Percentiles rank a stretch among this genome's conserved stretches.
Evolutionary conservation across 2,797 vertebrate genomes (phyloP).

Genomic region (Acrocephalus scirpaceus): DNA sequence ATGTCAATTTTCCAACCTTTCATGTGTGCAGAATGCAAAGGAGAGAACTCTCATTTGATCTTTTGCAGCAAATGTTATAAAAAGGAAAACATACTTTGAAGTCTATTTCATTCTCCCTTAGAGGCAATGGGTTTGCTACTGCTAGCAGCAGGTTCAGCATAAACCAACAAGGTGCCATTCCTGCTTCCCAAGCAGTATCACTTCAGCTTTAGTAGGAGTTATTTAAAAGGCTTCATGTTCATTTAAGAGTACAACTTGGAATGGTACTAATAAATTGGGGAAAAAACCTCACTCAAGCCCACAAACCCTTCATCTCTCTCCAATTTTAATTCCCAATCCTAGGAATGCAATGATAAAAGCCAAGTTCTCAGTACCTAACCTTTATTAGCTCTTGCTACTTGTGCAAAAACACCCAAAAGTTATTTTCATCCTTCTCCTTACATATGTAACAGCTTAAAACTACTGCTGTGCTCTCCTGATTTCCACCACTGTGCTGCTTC

Average conservation of each 20-base stretch:
- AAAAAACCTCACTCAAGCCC: neutral
- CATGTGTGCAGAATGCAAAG: neutral
- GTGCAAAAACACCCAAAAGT: neutral
- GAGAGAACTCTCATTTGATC: neutral
- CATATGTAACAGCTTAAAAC: neutral
- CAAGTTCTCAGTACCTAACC: neutral
- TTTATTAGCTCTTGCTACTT: neutral
- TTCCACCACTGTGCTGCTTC: neutral
- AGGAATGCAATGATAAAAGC: neutral
- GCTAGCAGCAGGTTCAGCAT: neutral
- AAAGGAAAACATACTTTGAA: neutral
- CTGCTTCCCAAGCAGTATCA: neutral
- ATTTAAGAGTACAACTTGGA: neutral
- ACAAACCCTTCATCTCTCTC: neutral
- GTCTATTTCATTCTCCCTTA: neutral
- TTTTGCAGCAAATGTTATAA: neutral
- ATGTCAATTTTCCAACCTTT: neutral
- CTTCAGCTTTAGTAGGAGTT: neutral
- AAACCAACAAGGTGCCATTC: neutral
- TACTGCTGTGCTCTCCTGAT: neutral
- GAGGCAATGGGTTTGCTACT: neutral
- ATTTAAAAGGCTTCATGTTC: neutral
- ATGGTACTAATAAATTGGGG: neutral
- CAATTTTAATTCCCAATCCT: neutral
- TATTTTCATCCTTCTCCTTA: neutral